Conservation (phyloP, 2,113 vertebrate species). For the Ictalurus furcatus region DNA sequence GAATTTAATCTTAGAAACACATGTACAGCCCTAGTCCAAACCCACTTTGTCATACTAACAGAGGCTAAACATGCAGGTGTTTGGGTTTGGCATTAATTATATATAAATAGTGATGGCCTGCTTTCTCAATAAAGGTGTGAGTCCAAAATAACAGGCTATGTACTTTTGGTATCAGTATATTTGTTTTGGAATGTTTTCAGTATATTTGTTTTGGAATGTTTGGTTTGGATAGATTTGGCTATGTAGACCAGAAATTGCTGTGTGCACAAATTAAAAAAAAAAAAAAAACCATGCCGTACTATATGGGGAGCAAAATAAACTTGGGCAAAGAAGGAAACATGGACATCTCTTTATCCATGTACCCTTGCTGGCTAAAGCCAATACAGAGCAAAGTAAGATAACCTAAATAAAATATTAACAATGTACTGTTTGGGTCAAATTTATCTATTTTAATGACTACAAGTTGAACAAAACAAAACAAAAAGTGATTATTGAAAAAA, state of each 20-base stretch:
- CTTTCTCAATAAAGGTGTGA: conserved; percentile 62
- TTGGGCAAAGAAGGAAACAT: conserved; percentile 55
- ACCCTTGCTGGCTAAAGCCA: neutral
- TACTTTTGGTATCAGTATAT: conserved; percentile 63
- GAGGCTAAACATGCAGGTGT: conserved; percentile 60
- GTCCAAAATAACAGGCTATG: conserved; percentile 64
- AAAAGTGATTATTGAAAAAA: neutral
- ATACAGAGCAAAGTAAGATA: neutral
- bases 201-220: conserved; percentile 67
- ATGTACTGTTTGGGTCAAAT: neutral
- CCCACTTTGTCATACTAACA: conserved; percentile 56
- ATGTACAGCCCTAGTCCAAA: conserved; percentile 49
- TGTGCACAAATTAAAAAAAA: conserved; percentile 48
- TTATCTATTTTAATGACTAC: neutral
- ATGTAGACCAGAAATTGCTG: conserved; percentile 58
- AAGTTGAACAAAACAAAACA: neutral
- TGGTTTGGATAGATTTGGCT: conserved; percentile 63
- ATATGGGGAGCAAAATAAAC: conserved; percentile 58
- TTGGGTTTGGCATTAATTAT: conserved; percentile 55
- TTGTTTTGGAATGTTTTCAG: conserved; percentile 67
- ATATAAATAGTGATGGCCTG: conserved; percentile 61
- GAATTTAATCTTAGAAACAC: conserved; percentile 37
- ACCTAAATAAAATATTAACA: neutral
- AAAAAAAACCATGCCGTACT: conserved; percentile 50
- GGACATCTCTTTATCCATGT: conserved; percentile 49